Conservation (phyloP, 2,797 vertebrate genomes). For the Channa striata region DNA sequence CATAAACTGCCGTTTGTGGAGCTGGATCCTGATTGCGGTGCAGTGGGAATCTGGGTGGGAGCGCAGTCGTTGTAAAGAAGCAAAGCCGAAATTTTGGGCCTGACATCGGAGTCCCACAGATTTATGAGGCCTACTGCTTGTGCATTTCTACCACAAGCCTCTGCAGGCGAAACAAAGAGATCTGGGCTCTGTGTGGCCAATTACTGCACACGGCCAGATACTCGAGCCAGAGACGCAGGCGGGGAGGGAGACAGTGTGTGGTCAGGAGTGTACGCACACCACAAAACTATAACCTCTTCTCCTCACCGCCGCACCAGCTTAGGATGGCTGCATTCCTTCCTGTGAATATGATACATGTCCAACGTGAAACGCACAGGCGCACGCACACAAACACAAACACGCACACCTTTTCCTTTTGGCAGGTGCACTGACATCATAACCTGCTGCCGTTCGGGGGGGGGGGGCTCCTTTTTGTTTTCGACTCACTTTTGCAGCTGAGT, state of each 20-base stretch:
- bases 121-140: constrained; percentile 82
- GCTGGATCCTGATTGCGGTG: constrained; percentile 41
- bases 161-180: constrained; percentile 81
- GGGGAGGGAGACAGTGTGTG: constrained; percentile 57
- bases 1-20: constrained; percentile 49
- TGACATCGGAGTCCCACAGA: constrained; percentile 76
- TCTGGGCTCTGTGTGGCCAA: constrained; percentile 79
- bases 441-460: neutral
- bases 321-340: constrained; percentile 51
- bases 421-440: constrained; percentile 46
- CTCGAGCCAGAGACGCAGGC: constrained; percentile 45
- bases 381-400: constrained; percentile 2
- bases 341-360: constrained; percentile 38
- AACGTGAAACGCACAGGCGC: constrained; percentile 30
- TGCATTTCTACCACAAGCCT: constrained; percentile 80
- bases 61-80: constrained; percentile 76
- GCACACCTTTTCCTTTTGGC: constrained; percentile 9
- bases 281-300: constrained; percentile 59
- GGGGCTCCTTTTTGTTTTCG: neutral
- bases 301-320: constrained; percentile 35
- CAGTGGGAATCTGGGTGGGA: constrained; percentile 63
- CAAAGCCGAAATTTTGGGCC: constrained; percentile 72
- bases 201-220: constrained; percentile 72
- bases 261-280: constrained; percentile 60
- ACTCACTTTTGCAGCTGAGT: constrained; percentile 7